These are phyloP conservation scores for Furcula furcula DNA, from an alignment of 2,888 invertebrate genomes.

Conservation along the genomic window DNA sequence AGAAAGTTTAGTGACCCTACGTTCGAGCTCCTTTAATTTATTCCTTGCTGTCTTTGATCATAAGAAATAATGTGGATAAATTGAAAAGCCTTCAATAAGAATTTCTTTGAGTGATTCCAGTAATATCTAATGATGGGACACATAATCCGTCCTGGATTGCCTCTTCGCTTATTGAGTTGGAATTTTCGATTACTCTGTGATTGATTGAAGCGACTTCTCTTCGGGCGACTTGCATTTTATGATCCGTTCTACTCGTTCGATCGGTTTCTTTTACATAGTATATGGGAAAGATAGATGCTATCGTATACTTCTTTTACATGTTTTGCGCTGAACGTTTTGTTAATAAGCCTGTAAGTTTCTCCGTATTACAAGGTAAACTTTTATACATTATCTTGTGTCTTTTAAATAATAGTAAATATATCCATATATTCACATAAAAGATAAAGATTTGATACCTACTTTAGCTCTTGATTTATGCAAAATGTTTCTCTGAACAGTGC, in stretches of 20 bases:
- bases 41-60: conserved; percentile 42
- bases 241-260: conserved; percentile 68
- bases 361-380: conserved; percentile 12
- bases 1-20: conserved; percentile 47
- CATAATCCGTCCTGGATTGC: conserved; percentile 67
- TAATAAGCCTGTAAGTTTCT: conserved; percentile 18
- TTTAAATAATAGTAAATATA: too few relatives aligned
- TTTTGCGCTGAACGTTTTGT: conserved; percentile 13
- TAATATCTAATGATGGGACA: conserved; percentile 74
- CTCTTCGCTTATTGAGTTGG: conserved; percentile 70
- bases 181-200: conserved; percentile 79
- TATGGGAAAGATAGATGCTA: conserved; percentile 38
- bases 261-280: conserved; percentile 46
- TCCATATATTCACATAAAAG: too few relatives aligned
- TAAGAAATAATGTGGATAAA: conserved; percentile 48
- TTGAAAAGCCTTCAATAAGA: conserved; percentile 49
- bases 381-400: too few relatives aligned
- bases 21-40: conserved; percentile 51
- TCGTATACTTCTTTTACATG: conserved; percentile 19
- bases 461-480: too few relatives aligned
- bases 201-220: conserved; percentile 75
- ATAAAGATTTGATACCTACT: too few relatives aligned
- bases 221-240: conserved; percentile 71
- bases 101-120: conserved; percentile 45
- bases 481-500: too few relatives aligned